phyloP scores from a whole-genome alignment of 2,888 invertebrate genomes.

The Pseudolycoriella hygida region DNA sequence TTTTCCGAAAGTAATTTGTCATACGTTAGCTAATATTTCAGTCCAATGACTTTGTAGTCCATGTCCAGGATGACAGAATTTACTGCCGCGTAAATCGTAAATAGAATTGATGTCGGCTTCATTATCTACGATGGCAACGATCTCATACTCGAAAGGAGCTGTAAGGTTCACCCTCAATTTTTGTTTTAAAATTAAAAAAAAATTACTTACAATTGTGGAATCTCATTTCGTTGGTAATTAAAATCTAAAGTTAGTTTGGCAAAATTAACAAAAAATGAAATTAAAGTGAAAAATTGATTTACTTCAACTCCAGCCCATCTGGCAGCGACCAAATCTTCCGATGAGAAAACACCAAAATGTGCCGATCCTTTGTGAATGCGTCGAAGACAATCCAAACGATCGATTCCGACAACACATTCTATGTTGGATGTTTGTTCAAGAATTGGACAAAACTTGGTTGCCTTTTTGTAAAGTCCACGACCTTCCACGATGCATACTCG shows the following conservation, averaged over 20 bases:
- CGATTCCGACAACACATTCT: conserved; percentile 51
- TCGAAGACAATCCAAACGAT: conserved; percentile 67
- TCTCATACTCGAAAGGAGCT: conserved; percentile 38
- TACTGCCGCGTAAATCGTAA: conserved; percentile 44
- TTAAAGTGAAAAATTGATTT: neutral
- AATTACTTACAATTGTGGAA: conserved; percentile 23
- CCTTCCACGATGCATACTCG: conserved; percentile 55
- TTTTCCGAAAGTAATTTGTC: conserved; percentile 13
- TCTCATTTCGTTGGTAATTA: conserved; percentile 52
- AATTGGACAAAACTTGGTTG: conserved; percentile 42
- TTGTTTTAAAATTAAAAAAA: neutral
- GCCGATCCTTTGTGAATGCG: conserved; percentile 58
- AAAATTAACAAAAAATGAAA: too few species aligned
- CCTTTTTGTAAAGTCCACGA: conserved; percentile 39
- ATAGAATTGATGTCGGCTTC: conserved; percentile 38
- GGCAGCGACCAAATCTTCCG: conserved; percentile 67
- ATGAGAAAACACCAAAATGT: conserved; percentile 68
- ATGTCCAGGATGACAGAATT: conserved; percentile 69
- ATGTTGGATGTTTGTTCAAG: conserved; percentile 41
- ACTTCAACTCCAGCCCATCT: conserved; percentile 48
- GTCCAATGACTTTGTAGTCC: conserved; percentile 52
- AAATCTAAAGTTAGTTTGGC: conserved; percentile 7
- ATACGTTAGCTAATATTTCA: conserved; percentile 55
- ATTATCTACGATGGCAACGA: conserved; percentile 47
- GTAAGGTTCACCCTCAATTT: neutral